phyloP scores from a whole-genome alignment of 1,140 invertebrate species.

The Galleria mellonella region DNA sequence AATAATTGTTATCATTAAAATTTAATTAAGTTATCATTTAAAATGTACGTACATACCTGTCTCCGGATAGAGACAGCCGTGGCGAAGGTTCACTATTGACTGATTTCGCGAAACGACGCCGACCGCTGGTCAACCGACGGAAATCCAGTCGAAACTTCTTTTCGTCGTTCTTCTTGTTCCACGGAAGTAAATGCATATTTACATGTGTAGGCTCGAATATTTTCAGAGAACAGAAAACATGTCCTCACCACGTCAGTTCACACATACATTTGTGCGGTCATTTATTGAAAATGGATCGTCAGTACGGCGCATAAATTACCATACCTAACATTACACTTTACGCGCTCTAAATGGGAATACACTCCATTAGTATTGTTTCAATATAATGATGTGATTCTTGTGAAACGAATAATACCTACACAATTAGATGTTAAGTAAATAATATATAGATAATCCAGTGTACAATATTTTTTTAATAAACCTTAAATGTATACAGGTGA shows the following conservation, averaged over 20 bases:
- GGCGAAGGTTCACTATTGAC: conserved; percentile 44
- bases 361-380: no score
- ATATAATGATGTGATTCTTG: no score
- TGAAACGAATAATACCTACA: no score
- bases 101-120: conserved; percentile 25
- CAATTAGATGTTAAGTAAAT: no score
- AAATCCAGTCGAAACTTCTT: conserved; percentile 37
- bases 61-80: conserved; percentile 33
- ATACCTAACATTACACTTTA: conserved; percentile 6
- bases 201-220: conserved; percentile 1
- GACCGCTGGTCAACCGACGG: conserved; percentile 24
- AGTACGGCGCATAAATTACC: conserved; percentile 43
- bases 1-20: conserved; percentile 32
- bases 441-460: no score
- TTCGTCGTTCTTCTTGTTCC: conserved; percentile 27
- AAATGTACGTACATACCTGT: conserved; percentile 41
- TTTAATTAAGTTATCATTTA: conserved; percentile 33
- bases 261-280: conserved; percentile 11
- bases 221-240: conserved; percentile 9
- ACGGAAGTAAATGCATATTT: conserved; percentile 13
- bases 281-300: conserved; percentile 24
- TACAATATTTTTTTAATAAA: no score
- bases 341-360: no score
- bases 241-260: conserved; percentile 5
- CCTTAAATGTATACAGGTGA: no score